Evolutionary conservation across 2,888 invertebrate species (phyloP).

Genomic region (Ptychoptera albimana): DNA sequence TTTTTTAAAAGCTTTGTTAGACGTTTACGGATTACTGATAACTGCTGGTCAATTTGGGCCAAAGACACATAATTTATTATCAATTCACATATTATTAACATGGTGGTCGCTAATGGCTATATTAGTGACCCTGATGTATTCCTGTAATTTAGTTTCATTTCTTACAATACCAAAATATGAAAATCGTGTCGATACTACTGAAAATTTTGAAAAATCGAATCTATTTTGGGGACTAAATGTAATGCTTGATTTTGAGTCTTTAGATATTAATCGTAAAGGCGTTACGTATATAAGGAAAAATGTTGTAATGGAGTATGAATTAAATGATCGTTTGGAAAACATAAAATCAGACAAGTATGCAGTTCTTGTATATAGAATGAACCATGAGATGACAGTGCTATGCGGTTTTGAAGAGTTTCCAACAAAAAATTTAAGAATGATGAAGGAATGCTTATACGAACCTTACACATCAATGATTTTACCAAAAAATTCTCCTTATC

Average conservation of each 20-base stretch:
- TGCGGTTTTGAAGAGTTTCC: constrained; percentile 1
- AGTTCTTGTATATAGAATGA: background rate
- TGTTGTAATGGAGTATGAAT: background rate
- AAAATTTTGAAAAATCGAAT: constrained; percentile 1
- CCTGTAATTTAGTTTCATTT: constrained; percentile 2
- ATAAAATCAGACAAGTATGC: constrained; percentile 1
- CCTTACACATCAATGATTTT: background rate
- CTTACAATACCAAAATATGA: constrained; percentile 1
- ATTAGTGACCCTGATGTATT: background rate
- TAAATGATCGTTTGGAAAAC: background rate
- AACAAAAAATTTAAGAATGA: background rate
- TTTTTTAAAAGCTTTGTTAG: no score
- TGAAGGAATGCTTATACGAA: constrained; percentile 1
- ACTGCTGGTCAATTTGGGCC: no score
- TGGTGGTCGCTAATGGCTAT: background rate
- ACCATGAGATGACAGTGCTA: background rate
- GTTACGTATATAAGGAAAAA: background rate
- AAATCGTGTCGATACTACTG: background rate
- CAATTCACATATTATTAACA: background rate
- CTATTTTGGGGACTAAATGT: background rate
- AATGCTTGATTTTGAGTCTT: background rate
- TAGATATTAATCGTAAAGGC: background rate
- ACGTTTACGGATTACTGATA: no score
- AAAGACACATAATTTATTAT: no score
- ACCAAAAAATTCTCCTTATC: constrained; percentile 3